Conservation (phyloP, 2,888 invertebrate species). For the Eupeodes luniger region DNA sequence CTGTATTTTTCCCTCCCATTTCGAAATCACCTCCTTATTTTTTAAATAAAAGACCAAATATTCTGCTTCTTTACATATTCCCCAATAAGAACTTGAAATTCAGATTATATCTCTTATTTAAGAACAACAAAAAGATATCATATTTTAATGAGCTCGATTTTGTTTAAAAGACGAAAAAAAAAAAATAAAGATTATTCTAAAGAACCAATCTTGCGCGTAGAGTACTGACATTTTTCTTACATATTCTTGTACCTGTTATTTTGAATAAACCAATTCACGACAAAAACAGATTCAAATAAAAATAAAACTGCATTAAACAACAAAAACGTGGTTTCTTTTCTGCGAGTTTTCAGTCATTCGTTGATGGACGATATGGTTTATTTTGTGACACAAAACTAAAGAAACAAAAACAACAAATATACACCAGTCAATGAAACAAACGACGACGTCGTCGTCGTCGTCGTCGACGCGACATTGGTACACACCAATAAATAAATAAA, state of each 20-base stretch:
- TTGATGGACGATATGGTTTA: conserved; percentile 64
- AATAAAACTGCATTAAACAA: not conserved
- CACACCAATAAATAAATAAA: not conserved
- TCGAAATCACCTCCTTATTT: too few species aligned
- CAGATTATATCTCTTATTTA: too few species aligned
- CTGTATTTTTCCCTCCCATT: too few species aligned
- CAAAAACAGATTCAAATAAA: not conserved
- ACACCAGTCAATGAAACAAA: conserved; percentile 23
- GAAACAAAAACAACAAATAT: conserved; percentile 19
- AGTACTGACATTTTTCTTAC: not conserved
- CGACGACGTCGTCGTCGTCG: not conserved
- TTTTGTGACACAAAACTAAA: conserved; percentile 37
- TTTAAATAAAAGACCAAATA: too few species aligned
- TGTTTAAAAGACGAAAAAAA: too few species aligned
- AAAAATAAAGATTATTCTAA: too few species aligned
- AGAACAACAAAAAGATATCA: too few species aligned
- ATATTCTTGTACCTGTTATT: not conserved
- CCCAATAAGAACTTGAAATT: too few species aligned
- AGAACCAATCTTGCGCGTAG: too few species aligned
- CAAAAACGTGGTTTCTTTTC: conserved; percentile 26
- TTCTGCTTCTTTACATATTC: too few species aligned
- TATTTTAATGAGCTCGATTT: too few species aligned
- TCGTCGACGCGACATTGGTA: not conserved
- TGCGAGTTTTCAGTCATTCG: conserved; percentile 35
- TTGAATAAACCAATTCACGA: not conserved